These are phyloP conservation scores for Peromyscus attwateri DNA, from an alignment of 2,797 vertebrate genomes.

Conservation along the genomic window DNA sequence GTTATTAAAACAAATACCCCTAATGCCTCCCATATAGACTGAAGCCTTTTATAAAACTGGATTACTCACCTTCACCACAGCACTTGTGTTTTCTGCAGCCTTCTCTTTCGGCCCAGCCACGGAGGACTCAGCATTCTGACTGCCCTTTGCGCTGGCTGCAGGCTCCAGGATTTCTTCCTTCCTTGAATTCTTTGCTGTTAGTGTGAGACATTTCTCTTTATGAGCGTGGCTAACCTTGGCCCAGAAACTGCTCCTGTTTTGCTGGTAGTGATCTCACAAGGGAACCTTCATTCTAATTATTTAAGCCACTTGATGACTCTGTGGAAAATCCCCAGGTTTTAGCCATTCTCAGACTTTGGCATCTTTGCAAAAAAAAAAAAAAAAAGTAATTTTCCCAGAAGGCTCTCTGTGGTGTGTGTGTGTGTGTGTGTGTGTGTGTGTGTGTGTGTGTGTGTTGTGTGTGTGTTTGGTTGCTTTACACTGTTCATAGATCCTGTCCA, in stretches of 20 bases:
- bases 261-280: slow-evolving; percentile 34
- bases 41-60: slow-evolving; percentile 60
- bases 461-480: background rate
- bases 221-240: slow-evolving; percentile 84
- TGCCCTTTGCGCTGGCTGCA: slow-evolving; percentile 58
- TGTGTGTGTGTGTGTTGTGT: background rate
- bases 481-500: slow-evolving; percentile 30
- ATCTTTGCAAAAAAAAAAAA: slow-evolving; percentile 45
- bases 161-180: slow-evolving; percentile 79
- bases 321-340: slow-evolving; percentile 74
- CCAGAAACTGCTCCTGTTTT: slow-evolving; percentile 75
- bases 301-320: slow-evolving; percentile 77
- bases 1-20: slow-evolving; percentile 79
- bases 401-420: background rate
- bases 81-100: background rate
- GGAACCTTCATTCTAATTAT: slow-evolving; percentile 77
- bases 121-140: background rate
- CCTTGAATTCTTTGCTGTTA: slow-evolving; percentile 83
- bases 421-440: background rate
- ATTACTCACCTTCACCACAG: slow-evolving; percentile 27
- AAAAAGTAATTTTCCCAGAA: slow-evolving; percentile 64
- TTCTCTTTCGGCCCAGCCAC: slow-evolving; percentile 58
- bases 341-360: slow-evolving; percentile 64
- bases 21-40: slow-evolving; percentile 60
- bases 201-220: slow-evolving; percentile 80